These are phyloP conservation scores for Carassius gibelio DNA, from an alignment of 2,113 vertebrate genomes.

Conservation along the genomic window DNA sequence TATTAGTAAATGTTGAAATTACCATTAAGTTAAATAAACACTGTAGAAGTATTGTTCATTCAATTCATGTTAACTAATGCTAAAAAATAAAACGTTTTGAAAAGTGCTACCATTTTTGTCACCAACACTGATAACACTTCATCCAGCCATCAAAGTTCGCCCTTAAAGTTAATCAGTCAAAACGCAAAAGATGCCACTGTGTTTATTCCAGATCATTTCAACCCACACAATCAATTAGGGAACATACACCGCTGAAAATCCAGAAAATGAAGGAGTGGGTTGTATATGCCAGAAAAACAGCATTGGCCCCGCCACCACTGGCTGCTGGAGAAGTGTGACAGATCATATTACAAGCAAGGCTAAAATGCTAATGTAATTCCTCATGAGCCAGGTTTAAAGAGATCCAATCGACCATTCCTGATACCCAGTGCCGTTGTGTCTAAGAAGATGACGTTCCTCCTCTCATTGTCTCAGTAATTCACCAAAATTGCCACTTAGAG, in stretches of 20 bases:
- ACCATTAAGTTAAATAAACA: background rate
- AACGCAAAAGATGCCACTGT: background rate
- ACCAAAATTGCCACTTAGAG: slow-evolving; percentile 82
- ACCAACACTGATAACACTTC: background rate
- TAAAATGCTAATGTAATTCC: slow-evolving; percentile 79
- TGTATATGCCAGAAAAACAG: slow-evolving; percentile 38
- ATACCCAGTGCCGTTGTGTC: slow-evolving; percentile 74
- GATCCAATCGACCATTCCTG: slow-evolving; percentile 75
- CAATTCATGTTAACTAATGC: background rate
- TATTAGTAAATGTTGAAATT: background rate
- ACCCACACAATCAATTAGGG: background rate
- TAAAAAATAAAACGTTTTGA: background rate
- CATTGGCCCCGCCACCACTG: slow-evolving; percentile 35
- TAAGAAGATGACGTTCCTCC: slow-evolving; percentile 76
- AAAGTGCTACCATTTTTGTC: background rate
- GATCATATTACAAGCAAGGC: slow-evolving; percentile 74
- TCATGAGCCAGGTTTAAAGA: slow-evolving; percentile 74
- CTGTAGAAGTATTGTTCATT: background rate
- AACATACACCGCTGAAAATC: slow-evolving; percentile 28
- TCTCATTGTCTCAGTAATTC: slow-evolving; percentile 82
- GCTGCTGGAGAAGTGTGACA: slow-evolving; percentile 65
- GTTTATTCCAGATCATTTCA: background rate
- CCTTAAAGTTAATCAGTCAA: background rate
- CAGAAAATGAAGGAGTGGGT: background rate
- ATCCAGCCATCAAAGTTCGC: background rate